A percentile compares a stretch with the other conserved stretches of the same genome.
Conservation (phyloP, 2,888 invertebrate genomes). For the Epicampocera succincta region DNA sequence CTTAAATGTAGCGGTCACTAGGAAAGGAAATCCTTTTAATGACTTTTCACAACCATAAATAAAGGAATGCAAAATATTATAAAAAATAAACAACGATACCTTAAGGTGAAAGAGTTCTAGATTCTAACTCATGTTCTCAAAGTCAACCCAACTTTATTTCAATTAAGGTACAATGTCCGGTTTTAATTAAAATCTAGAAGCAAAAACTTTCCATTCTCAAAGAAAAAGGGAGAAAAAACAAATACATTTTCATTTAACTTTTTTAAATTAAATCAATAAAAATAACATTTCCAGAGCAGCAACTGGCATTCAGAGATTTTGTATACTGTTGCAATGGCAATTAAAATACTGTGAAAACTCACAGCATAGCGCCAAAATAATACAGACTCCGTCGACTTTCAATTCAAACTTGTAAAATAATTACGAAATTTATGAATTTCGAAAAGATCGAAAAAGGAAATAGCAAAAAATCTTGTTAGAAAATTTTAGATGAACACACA, state of each 20-base stretch:
- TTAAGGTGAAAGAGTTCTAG: too few species aligned
- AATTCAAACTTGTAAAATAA: constrained; percentile 56
- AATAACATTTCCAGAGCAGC: background rate
- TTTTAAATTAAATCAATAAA: too few species aligned
- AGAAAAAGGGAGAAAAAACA: background rate
- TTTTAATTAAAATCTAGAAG: background rate
- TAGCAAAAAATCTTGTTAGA: background rate
- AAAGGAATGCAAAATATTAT: too few species aligned
- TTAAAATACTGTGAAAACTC: background rate
- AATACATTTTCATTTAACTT: too few species aligned
- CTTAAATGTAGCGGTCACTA: background rate
- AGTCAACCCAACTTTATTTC: too few species aligned
- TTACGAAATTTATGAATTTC: constrained; percentile 48
- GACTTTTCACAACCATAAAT: too few species aligned
- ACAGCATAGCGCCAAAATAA: constrained; percentile 4
- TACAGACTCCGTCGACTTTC: constrained; percentile 30
- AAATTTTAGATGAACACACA: background rate
- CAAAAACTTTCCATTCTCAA: background rate
- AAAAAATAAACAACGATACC: too few species aligned
- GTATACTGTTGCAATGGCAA: background rate
- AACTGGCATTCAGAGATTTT: background rate
- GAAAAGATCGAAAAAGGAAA: constrained; percentile 19
- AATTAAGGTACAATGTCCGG: too few species aligned
- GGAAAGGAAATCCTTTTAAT: too few species aligned
- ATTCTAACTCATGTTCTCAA: too few species aligned